Evolutionary conservation across 2,113 vertebrate genomes (phyloP).

Genomic region (Laticauda colubrina): DNA sequence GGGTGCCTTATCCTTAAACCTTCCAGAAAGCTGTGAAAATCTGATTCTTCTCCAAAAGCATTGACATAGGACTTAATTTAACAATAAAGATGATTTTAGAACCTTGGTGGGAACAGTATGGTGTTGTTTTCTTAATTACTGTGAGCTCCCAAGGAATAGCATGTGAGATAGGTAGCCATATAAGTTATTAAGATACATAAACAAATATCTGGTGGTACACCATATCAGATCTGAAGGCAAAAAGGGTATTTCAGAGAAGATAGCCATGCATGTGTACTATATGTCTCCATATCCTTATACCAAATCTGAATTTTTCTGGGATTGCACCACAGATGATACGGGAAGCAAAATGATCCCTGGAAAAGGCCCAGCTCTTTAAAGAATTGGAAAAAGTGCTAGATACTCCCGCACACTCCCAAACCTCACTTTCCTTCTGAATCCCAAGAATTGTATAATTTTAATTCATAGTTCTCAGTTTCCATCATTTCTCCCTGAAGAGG

Average conservation of each 20-base stretch:
- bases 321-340: not conserved
- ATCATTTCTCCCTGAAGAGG: not conserved
- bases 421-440: not conserved
- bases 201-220: not conserved
- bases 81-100: not conserved
- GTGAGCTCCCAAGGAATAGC: not conserved
- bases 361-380: not conserved
- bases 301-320: not conserved
- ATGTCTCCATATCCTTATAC: not conserved
- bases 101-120: not conserved
- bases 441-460: not conserved
- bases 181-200: not conserved
- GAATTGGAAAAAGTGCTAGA: not conserved
- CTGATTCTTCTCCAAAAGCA: not conserved
- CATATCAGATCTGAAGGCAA: not conserved
- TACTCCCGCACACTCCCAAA: not conserved
- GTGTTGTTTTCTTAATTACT: not conserved
- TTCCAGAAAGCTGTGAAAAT: not conserved
- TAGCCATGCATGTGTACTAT: not conserved
- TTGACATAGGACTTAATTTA: not conserved
- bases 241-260: not conserved
- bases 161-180: not conserved
- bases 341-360: not conserved
- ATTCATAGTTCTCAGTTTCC: not conserved
- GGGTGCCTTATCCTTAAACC: not conserved